Evolutionary conservation across 2,888 invertebrate genomes (phyloP).

Genomic region (Cephonodes hylas): DNA sequence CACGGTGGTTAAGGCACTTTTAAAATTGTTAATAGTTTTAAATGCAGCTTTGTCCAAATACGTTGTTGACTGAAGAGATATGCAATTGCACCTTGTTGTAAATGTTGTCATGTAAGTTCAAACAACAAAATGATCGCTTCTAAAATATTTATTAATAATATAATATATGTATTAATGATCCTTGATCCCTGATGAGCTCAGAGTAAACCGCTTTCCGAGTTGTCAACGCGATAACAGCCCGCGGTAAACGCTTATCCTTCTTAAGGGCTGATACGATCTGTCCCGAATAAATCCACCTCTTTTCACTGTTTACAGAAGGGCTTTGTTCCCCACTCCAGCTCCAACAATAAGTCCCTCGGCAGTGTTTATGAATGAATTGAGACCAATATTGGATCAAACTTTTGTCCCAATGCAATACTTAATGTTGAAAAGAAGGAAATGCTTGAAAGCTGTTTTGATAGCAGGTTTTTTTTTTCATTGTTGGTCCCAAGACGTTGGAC

Average conservation of each 20-base stretch:
- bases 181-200: constrained; percentile 12
- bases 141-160: background rate
- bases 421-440: background rate
- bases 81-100: no score
- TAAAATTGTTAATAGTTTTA: no score
- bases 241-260: constrained; percentile 27
- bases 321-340: constrained; percentile 19
- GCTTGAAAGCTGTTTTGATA: background rate
- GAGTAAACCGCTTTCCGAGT: constrained; percentile 19
- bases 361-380: constrained; percentile 20
- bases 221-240: constrained; percentile 22
- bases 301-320: constrained; percentile 27
- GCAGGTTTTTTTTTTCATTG: background rate
- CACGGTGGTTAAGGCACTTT: no score
- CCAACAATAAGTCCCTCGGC: constrained; percentile 29
- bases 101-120: no score
- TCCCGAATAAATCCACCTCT: constrained; percentile 35
- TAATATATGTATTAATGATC: background rate
- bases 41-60: no score
- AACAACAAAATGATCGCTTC: background rate
- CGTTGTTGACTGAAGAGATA: no score
- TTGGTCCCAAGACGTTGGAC: background rate
- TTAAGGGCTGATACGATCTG: constrained; percentile 34
- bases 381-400: background rate
- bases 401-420: background rate